Conservation (phyloP, 1,140 invertebrate species). For the Drosophila arawakana region DNA sequence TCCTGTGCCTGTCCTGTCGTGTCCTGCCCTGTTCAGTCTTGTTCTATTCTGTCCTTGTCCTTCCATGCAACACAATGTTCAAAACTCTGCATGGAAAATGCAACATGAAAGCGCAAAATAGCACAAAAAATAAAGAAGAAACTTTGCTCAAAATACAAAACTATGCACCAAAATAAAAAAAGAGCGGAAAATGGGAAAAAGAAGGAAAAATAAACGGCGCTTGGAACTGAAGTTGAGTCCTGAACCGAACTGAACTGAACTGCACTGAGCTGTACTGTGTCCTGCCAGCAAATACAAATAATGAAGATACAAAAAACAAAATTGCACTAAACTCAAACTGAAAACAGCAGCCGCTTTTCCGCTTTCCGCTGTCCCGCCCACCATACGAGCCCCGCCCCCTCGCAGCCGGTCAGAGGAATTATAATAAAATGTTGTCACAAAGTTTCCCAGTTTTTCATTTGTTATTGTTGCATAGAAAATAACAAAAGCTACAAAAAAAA, state of each 20-base stretch:
- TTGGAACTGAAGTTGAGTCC: slow-evolving; percentile 8
- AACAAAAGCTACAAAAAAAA: slow-evolving; percentile 15
- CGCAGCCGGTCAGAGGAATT: slow-evolving; percentile 59
- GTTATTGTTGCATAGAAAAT: slow-evolving; percentile 35
- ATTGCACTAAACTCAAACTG: slow-evolving; percentile 68
- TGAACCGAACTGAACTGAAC: not conserved
- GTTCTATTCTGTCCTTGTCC: slow-evolving; percentile 11
- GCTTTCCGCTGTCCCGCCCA: not conserved
- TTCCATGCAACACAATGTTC: slow-evolving; percentile 68
- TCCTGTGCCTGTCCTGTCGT: slow-evolving; percentile 55
- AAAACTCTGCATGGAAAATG: slow-evolving; percentile 59
- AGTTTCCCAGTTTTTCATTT: slow-evolving; percentile 70
- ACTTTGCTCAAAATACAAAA: slow-evolving; percentile 63
- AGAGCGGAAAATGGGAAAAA: not conserved
- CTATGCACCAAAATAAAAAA: slow-evolving; percentile 39
- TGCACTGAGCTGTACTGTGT: not conserved
- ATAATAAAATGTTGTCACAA: slow-evolving; percentile 83
- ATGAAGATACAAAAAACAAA: slow-evolving; percentile 78
- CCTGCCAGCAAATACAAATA: slow-evolving; percentile 69
- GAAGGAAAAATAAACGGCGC: slow-evolving; percentile 10
- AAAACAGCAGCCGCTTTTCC: slow-evolving; percentile 33
- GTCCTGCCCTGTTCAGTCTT: slow-evolving; percentile 44
- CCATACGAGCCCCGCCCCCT: not conserved
- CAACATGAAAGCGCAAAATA: slow-evolving; percentile 64
- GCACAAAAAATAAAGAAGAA: slow-evolving; percentile 33